Evolutionary conservation across 2,888 invertebrate genomes (phyloP).

Genomic region (Drosophila neotestacea): DNA sequence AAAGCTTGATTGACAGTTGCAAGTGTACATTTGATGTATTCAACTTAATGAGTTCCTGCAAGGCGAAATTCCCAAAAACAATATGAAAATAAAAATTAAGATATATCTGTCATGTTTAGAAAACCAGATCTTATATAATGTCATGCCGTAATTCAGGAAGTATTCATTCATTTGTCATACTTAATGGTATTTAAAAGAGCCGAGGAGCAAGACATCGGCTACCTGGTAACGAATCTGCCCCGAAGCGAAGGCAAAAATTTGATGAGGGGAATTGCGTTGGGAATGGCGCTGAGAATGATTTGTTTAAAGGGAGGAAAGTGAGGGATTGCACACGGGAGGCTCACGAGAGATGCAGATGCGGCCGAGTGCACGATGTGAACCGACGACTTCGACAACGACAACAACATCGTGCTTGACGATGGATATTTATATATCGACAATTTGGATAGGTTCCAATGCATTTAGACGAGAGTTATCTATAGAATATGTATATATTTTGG

Average conservation of each 20-base stretch:
- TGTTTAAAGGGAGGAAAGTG: constrained; percentile 12
- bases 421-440: constrained; percentile 84
- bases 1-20: constrained; percentile 55
- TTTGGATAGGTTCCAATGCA: constrained; percentile 85
- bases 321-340: constrained; percentile 45
- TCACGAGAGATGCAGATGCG: constrained; percentile 68
- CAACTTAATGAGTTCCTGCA: constrained; percentile 23
- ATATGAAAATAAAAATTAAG: constrained; percentile 3
- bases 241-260: constrained; percentile 12
- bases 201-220: constrained; percentile 36
- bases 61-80: constrained; percentile 2
- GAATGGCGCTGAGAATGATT: constrained; percentile 13
- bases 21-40: constrained; percentile 29
- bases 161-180: constrained; percentile 75
- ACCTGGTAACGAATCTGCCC: constrained; percentile 37
- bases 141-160: constrained; percentile 73
- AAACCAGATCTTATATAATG: constrained; percentile 45
- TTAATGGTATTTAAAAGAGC: constrained; percentile 41
- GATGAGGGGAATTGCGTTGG: constrained; percentile 3
- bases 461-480: constrained; percentile 82
- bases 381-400: constrained; percentile 46
- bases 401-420: constrained; percentile 63
- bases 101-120: constrained; percentile 35
- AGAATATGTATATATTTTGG: constrained; percentile 75
- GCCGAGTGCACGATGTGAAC: constrained; percentile 62